These are phyloP conservation scores for Dorcus hopei DNA, from an alignment of 2,888 invertebrate genomes.

Conservation along the genomic window DNA sequence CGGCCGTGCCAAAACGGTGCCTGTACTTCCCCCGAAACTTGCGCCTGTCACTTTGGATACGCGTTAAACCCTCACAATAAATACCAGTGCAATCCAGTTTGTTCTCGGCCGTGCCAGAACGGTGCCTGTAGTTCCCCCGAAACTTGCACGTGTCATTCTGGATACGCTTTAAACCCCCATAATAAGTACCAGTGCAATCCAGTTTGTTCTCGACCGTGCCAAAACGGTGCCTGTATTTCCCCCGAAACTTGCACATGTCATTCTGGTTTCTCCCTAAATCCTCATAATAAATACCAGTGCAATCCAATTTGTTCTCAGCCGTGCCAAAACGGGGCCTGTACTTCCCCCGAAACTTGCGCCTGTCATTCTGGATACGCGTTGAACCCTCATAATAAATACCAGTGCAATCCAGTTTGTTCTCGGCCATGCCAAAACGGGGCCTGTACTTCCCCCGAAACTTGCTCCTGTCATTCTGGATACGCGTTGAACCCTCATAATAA, in stretches of 20 bases:
- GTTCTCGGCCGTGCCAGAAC: constrained; percentile 16
- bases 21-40: constrained; percentile 12
- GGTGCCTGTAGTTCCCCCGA: constrained; percentile 27
- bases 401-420: constrained; percentile 20
- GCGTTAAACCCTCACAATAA: not conserved
- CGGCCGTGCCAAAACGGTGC: constrained; percentile 10
- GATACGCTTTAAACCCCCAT: not conserved
- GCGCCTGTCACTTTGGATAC: constrained; percentile 11
- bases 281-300: constrained; percentile 11
- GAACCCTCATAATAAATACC: constrained; percentile 4
- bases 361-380: constrained; percentile 12
- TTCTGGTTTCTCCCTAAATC: constrained; percentile 17
- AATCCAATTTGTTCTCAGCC: constrained; percentile 6
- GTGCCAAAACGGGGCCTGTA: constrained; percentile 14
- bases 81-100: constrained; percentile 20
- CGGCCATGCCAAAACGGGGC: constrained; percentile 20
- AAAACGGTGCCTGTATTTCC: constrained; percentile 25
- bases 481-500: constrained; percentile 8
- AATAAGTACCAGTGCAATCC: constrained; percentile 39
- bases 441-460: constrained; percentile 27
- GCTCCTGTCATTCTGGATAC: constrained; percentile 12
- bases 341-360: constrained; percentile 9
- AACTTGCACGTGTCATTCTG: constrained; percentile 18
- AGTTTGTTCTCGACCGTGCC: constrained; percentile 35
- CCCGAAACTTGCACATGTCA: constrained; percentile 42